Evolutionary conservation across 2,113 vertebrate species (phyloP).

Genomic region (Embiotoca jacksoni): DNA sequence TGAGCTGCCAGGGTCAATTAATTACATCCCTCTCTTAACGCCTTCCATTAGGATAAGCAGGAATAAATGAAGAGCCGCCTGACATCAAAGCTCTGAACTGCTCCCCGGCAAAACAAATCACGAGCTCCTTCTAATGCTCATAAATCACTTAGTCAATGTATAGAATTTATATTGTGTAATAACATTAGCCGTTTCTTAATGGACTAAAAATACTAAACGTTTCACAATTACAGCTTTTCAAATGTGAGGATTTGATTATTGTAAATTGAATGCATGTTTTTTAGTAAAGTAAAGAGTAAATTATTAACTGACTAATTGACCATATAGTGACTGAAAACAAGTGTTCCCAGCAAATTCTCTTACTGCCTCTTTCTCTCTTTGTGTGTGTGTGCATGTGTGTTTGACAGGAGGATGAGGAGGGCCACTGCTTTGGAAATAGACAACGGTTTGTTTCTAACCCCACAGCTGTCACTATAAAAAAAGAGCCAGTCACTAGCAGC

Average conservation of each 20-base stretch:
- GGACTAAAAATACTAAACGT: neutral
- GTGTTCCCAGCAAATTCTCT: slow-evolving; percentile 17
- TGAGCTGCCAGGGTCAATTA: slow-evolving; percentile 84
- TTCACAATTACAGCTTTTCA: neutral
- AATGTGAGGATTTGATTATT: neutral
- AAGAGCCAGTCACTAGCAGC: slow-evolving; percentile 67
- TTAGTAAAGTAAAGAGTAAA: neutral
- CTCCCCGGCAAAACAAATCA: neutral
- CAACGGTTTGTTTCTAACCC: slow-evolving; percentile 79
- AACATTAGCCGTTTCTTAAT: neutral
- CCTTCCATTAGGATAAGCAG: slow-evolving; percentile 70
- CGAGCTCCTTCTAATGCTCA: slow-evolving; percentile 13
- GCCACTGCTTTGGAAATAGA: slow-evolving; percentile 70
- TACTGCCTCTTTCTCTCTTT: slow-evolving; percentile 25
- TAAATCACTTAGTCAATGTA: slow-evolving; percentile 2
- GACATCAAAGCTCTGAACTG: slow-evolving; percentile 48
- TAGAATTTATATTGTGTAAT: neutral
- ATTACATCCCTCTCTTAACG: slow-evolving; percentile 76
- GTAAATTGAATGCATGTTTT: neutral
- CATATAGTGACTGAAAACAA: slow-evolving; percentile 10
- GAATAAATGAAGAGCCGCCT: slow-evolving; percentile 49
- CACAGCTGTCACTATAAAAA: slow-evolving; percentile 82
- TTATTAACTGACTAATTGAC: slow-evolving; percentile 3
- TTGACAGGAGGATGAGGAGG: slow-evolving; percentile 10
- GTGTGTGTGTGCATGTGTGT: slow-evolving; percentile 10